Evolutionary conservation across 2,797 vertebrate species (phyloP).

Genomic region (Diceros bicornis): DNA sequence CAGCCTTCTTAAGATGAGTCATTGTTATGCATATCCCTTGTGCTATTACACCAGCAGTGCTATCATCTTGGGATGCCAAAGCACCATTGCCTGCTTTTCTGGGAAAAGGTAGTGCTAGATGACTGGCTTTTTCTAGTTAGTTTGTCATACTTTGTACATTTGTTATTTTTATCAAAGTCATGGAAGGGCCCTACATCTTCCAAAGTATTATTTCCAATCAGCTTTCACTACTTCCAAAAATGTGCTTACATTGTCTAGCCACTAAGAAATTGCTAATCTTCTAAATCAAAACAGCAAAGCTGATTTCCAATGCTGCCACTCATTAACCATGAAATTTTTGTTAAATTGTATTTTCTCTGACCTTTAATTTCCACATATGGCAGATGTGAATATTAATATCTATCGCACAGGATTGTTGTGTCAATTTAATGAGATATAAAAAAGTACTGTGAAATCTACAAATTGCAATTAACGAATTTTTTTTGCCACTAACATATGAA

Average conservation of each 20-base stretch:
- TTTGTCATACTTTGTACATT: no score
- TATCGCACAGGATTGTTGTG: not conserved
- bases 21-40: not conserved
- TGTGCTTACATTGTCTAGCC: no score
- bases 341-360: not conserved
- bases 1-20: not conserved
- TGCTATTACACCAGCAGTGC: rapidly evolving
- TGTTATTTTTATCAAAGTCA: no score
- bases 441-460: not conserved
- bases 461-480: not conserved
- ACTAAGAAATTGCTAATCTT: no score
- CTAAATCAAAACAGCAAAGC: no score
- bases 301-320: not conserved
- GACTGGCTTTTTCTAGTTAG: no score
- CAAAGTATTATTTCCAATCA: no score
- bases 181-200: no score
- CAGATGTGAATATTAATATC: not conserved
- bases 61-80: not conserved
- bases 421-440: not conserved
- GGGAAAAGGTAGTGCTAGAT: no score
- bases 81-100: no score
- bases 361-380: not conserved
- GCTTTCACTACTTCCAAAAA: no score
- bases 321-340: not conserved
- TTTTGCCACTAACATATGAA: not conserved